Conservation (phyloP, 1,140 invertebrate genomes). For the Sarcophaga bullata region DNA sequence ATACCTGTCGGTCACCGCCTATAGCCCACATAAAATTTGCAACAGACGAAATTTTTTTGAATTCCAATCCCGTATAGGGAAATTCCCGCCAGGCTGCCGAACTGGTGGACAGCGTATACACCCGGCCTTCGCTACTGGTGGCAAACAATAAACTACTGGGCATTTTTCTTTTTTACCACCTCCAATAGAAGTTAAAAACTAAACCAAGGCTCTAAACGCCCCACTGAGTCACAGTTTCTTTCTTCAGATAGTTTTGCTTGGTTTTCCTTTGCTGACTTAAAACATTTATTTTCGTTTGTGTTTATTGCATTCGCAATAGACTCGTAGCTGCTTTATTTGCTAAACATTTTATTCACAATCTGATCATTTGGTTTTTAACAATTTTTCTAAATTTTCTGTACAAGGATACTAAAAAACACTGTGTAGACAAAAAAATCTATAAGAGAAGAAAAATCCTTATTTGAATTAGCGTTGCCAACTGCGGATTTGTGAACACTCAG, state of each 20-base stretch:
- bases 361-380: background rate
- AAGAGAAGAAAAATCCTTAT: background rate
- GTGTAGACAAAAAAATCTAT: slow-evolving; percentile 21
- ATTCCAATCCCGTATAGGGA: slow-evolving; percentile 83
- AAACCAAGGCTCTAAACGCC: background rate
- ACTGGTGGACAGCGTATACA: slow-evolving; percentile 82
- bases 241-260: background rate
- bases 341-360: background rate
- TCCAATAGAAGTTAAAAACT: no score
- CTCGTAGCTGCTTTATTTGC: background rate
- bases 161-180: slow-evolving; percentile 63
- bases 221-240: background rate
- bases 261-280: background rate
- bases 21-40: slow-evolving; percentile 90
- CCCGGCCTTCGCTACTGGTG: slow-evolving; percentile 86
- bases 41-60: slow-evolving; percentile 86
- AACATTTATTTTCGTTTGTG: background rate
- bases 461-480: background rate
- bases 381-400: background rate
- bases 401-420: background rate
- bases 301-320: background rate
- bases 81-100: slow-evolving; percentile 86
- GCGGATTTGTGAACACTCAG: background rate
- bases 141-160: slow-evolving; percentile 83
- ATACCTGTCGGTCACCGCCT: slow-evolving; percentile 90